Base-by-base conservation (phyloP, 1,140 invertebrate species). In the Plutomurus gul region DNA sequence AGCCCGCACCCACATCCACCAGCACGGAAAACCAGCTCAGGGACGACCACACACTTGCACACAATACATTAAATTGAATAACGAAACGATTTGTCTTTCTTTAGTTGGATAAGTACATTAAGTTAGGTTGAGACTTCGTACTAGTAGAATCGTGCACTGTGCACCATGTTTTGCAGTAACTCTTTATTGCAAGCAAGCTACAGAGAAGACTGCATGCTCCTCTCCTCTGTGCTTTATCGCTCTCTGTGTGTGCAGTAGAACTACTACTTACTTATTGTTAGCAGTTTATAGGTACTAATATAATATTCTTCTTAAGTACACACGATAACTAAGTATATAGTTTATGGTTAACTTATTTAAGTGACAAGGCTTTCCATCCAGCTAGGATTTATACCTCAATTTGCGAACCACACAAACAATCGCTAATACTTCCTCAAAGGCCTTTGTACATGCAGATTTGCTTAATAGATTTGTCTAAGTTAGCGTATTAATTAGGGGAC, bases 401-500 rank as follows among this genome's bases (percentile, higher is more conserved):
- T 56, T 27, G 30, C 51, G 16, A 27, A 56, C 51, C 51, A 27
- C 51, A 16, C 22, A 56, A 56, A 56, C 51, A 56, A 56, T 56
- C 25, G 22, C 22, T 56, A 56, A 56, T 56, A n/a, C n/a, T n/a
- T 22, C 51, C 49, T 22, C 25, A 22, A 27, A 27, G 51, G 25
- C 51, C 51, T 25, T 13, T 22, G 16, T 56, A 27, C 25, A 56
- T 56, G 51, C 13, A 56, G 25, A 56, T 56, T 56, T 56, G 30
- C 10, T 11, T 56, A 56, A 56, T 56, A 56, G 51, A 56, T 56
- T 56, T 56, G 51, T 56, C 30, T 56, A 56, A 56, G 22, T 56
- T 56, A 13, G 1, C 51, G 30, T 27, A 56, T 56, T 56, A 56
- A 56, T 56, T 56, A 56, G 22, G 30, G n/a, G 39, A 56, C 10